Base-by-base conservation (phyloP, 2,888 invertebrate species). In the Atherix ibis region DNA sequence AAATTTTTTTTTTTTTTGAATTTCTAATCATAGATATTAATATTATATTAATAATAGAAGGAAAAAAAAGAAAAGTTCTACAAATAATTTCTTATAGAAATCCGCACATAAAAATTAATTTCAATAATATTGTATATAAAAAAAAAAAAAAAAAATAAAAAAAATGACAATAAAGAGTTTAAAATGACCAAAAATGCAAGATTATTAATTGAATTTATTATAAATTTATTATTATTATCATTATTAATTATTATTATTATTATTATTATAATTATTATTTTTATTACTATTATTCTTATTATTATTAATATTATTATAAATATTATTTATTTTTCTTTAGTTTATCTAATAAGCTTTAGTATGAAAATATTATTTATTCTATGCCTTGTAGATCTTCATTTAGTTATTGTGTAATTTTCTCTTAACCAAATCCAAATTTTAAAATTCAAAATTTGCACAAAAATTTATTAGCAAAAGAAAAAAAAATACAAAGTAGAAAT, bases 181-280 rank as follows among this genome's bases (percentile, higher is more conserved):
- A n/a, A n/a, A n/a, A n/a, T n/a, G n/a, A n/a, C 14, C 27, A n/a
- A 6, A 22, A 22, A 10, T 10, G 6, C 22, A 8, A 10, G 6
- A 10, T 22, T 8, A 27, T 33, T 56, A 57, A 58, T 58, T 58
- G 56, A 58, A 58, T 57, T 58, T 58, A 58, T 56, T 58, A 58
- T 54, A 53, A 48, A 46, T 39, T 18, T n/a, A 10, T 18, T 10
- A 25, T 13, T 18, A 13, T 30, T 38, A 29, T 33, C 19, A 31
- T 30, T 31, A 29, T 35, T 27, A 17, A 15, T 14, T 30, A 10
- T 9, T 30, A 16, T 12, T 10, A 17, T 28, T 28, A 6, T 28
- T 28, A 10, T 4, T 14, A 13, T 28, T 10, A 28, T 12, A 15
- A 4, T 28, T 12, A 6, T 28, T 28, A 9, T 27, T 13, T 15